Conservation (phyloP, 2,888 invertebrate species). For the Crepidodera aurea region DNA sequence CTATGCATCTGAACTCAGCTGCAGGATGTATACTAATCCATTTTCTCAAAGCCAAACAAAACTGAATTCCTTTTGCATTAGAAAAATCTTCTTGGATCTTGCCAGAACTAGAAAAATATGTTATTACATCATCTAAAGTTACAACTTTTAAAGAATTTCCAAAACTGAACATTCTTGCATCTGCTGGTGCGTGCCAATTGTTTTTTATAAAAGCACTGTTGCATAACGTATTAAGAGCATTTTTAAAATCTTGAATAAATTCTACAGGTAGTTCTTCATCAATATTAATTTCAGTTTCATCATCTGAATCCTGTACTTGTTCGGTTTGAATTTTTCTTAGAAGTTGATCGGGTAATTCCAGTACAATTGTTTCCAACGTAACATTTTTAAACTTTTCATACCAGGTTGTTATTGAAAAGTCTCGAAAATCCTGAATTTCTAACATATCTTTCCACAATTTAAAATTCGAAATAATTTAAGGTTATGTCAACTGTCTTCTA, state of each 20-base stretch:
- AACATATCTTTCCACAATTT: conserved; percentile 25
- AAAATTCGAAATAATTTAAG: no score
- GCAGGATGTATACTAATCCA: conserved; percentile 60
- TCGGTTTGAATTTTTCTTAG: conserved; percentile 47
- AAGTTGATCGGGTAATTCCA: conserved; percentile 51
- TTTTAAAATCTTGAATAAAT: conserved; percentile 47
- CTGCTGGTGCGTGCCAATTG: conserved; percentile 59
- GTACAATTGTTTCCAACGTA: conserved; percentile 50
- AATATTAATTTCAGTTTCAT: conserved; percentile 33
- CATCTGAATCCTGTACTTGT: conserved; percentile 42
- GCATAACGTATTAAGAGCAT: conserved; percentile 51
- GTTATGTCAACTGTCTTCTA: no score
- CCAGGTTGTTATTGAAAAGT: conserved; percentile 56
- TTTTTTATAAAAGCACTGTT: conserved; percentile 56
- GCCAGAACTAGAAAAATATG: conserved; percentile 54
- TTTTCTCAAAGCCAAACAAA: conserved; percentile 54
- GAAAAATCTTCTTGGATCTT: conserved; percentile 54
- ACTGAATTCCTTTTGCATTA: conserved; percentile 48
- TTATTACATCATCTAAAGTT: conserved; percentile 52
- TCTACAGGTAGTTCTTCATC: conserved; percentile 37
- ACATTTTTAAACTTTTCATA: conserved; percentile 53
- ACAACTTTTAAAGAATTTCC: conserved; percentile 54
- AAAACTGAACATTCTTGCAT: conserved; percentile 58
- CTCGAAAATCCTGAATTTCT: conserved; percentile 55
- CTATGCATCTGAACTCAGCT: conserved; percentile 58